Base-by-base conservation (phyloP, 1,140 invertebrate species). In the Drosophila ambigua region DNA sequence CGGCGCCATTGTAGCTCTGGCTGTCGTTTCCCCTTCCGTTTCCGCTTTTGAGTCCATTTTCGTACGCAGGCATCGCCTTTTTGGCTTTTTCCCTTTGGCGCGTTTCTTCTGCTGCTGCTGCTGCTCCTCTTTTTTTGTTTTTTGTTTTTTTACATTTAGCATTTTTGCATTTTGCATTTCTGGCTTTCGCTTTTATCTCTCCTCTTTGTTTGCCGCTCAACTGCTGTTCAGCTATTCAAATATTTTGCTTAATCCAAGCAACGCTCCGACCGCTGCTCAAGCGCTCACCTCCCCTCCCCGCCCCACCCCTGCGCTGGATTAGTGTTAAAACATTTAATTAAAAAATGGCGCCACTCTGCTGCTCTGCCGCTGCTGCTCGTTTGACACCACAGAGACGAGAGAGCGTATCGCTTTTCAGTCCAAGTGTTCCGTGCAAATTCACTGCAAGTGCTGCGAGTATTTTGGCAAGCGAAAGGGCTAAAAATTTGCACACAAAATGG, bases 301-400 rank as follows among this genome's bases (percentile, higher is more conserved):
- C 16, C 23, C 2, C 23, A 24, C 23, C 11, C 20, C 31, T 16
- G 1, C 51, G 1, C 51, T 5, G 60, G 57, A 62, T 80, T 66
- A 76, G 43, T 48, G 45, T 62, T 73, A 52, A 64, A 58, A 61
- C 64, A 76, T 80, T 80, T 80, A 80, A 80, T 80, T 80, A 76
- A 51, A 80, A 80, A 80, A 52, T 61, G n/a, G 35, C 28, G 41
- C 46, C 23, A 9, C 28, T 20, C 39, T n/a, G 2, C 4, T 11
- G 3, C 11, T 5, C 11, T 13, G 35, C 11, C 5, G 35, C 4
- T 39, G 35, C 11, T 39, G 2, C 13, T 44, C 52, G 39, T 43
- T 24, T 50, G 41, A 35, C 31, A 35, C 31, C 9, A 35, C 4
- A 35, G 0, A 4, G 31, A 20, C 0, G 20, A 2, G 20, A 2